These are phyloP conservation scores for Cervus canadensis DNA, from an alignment of 2,113 vertebrate genomes.

Conservation along the genomic window DNA sequence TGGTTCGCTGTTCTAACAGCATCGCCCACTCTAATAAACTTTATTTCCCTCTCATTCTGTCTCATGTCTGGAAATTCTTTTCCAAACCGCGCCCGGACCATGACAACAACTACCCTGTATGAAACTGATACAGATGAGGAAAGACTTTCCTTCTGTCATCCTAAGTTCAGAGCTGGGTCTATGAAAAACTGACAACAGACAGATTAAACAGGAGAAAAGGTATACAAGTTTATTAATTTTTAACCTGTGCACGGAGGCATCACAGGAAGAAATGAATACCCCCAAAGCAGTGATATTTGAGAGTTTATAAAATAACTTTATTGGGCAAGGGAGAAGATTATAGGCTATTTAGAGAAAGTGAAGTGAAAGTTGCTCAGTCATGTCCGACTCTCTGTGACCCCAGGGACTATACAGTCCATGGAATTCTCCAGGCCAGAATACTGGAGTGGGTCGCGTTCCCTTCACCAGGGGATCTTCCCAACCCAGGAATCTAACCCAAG, in stretches of 20 bases:
- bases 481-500: background rate
- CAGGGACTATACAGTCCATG: background rate
- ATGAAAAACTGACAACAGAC: background rate
- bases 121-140: background rate
- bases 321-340: background rate
- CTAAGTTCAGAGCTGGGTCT: background rate
- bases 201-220: background rate
- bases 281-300: background rate
- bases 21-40: background rate
- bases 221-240: background rate
- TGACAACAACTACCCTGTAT: background rate
- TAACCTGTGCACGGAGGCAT: background rate
- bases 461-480: background rate
- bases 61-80: background rate
- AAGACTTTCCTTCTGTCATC: background rate
- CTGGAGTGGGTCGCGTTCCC: background rate
- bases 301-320: background rate
- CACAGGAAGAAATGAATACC: background rate
- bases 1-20: background rate
- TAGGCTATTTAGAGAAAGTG: background rate
- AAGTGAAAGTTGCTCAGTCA: background rate
- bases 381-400: fast-evolving
- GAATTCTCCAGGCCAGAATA: background rate
- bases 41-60: background rate
- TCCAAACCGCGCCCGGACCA: fast-evolving